A percentile compares a stretch with the other conserved stretches of the same genome.
These are phyloP conservation scores for Melolontha melolontha DNA, from an alignment of 2,888 invertebrate genomes.

Conservation along the genomic window DNA sequence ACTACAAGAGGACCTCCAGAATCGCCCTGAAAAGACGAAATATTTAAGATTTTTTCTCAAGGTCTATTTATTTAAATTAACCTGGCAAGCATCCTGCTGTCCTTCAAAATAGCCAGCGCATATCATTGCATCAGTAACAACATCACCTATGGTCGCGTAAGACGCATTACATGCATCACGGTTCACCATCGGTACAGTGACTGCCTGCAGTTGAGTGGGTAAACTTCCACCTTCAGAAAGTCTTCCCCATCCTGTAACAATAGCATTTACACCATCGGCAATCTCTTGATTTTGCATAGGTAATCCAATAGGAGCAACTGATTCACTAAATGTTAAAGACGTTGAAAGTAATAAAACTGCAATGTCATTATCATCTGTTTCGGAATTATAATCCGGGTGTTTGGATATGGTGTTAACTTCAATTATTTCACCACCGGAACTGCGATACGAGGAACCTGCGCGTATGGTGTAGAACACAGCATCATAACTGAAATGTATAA, in stretches of 20 bases:
- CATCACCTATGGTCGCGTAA: conserved; percentile 30
- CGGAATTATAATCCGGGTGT: conserved; percentile 28
- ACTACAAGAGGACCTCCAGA: conserved; percentile 40
- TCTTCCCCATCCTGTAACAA: conserved; percentile 37
- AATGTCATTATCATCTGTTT: conserved; percentile 18
- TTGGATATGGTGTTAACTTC: conserved; percentile 13
- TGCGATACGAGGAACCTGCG: conserved; percentile 28
- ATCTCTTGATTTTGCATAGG: conserved; percentile 11
- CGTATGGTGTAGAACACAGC: conserved; percentile 13
- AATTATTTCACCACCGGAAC: conserved; percentile 29
- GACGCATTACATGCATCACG: conserved; percentile 40
- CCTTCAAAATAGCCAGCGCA: conserved; percentile 49
- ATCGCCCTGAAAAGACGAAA: conserved; percentile 32
- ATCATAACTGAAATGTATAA: background rate
- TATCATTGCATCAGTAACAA: conserved; percentile 47
- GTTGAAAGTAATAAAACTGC: background rate
- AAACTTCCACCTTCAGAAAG: conserved; percentile 40
- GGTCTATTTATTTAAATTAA: conserved; percentile 13
- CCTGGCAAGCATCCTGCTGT: conserved; percentile 47
- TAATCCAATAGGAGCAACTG: background rate
- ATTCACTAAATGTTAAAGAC: background rate
- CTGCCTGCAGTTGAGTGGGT: conserved; percentile 41
- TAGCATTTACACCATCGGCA: conserved; percentile 1
- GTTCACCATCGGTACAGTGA: conserved; percentile 44
- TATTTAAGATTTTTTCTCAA: background rate